phyloP scores from a whole-genome alignment of 2,797 vertebrate genomes.

The Sebastiscus tertius region DNA sequence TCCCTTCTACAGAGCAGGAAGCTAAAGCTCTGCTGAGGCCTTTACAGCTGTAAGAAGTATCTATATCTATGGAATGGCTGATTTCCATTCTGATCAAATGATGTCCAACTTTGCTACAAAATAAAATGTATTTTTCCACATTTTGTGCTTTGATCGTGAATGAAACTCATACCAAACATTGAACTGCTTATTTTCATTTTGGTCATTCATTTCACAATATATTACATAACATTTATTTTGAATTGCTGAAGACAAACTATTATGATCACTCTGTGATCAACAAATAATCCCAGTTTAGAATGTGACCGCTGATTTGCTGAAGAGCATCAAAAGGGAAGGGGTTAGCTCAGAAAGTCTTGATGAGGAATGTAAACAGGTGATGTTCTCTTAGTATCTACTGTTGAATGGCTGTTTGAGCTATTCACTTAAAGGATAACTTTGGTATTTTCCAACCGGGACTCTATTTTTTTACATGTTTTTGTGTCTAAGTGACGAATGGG shows the following conservation, averaged over 20 bases:
- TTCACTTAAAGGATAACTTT: not conserved
- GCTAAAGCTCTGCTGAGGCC: constrained; percentile 60
- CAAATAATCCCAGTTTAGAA: not conserved
- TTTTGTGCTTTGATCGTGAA: not conserved
- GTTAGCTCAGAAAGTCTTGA: not conserved
- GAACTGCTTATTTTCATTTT: not conserved
- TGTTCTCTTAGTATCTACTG: not conserved
- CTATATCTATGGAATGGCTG: not conserved
- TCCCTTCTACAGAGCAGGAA: constrained; percentile 83
- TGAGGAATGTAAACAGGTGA: not conserved
- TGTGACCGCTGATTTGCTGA: not conserved
- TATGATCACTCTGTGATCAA: not conserved
- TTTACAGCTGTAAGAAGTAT: constrained; percentile 38
- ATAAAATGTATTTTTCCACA: constrained; percentile 1
- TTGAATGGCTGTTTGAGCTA: too few species aligned
- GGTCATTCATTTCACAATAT: not conserved
- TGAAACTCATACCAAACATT: not conserved
- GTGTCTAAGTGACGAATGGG: too few species aligned
- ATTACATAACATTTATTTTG: not conserved
- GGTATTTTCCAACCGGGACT: too few species aligned
- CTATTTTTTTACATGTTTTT: too few species aligned
- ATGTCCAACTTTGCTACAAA: not conserved
- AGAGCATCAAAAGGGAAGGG: not conserved
- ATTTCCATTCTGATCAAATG: not conserved
- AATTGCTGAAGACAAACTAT: not conserved